A percentile compares a stretch with the other conserved stretches of the same genome.
Conservation (phyloP, 2,113 vertebrate species). For the Nannospalax galili region DNA sequence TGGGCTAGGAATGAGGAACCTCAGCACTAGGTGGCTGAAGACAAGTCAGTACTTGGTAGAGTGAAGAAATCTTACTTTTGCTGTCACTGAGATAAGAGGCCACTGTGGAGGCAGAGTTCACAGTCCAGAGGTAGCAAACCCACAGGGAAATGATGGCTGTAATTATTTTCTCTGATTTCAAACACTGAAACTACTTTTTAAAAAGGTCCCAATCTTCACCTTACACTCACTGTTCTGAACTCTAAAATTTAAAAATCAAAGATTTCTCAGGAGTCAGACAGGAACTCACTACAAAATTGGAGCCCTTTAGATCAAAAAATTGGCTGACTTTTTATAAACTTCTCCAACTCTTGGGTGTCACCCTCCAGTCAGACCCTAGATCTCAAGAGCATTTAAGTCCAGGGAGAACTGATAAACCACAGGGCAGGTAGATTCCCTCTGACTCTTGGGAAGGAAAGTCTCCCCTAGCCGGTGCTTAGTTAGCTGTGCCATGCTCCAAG, state of each 20-base stretch:
- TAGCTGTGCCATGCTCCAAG: not conserved
- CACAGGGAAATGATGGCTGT: not conserved
- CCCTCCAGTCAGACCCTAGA: not conserved
- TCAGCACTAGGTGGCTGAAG: not conserved
- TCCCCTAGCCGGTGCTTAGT: not conserved
- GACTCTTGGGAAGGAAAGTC: not conserved
- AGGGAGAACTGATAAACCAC: not conserved
- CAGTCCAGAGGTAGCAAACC: not conserved
- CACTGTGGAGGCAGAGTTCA: not conserved
- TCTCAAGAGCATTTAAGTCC: not conserved
- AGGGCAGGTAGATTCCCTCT: not conserved
- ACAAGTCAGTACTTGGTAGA: not conserved
- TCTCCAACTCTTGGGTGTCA: not conserved
- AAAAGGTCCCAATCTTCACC: not conserved
- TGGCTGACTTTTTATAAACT: not conserved
- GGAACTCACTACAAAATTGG: not conserved
- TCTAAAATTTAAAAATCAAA: not conserved
- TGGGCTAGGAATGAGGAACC: not conserved
- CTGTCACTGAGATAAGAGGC: not conserved
- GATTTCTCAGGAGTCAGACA: not conserved
- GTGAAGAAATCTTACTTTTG: not conserved
- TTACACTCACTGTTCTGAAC: not conserved
- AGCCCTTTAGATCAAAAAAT: not conserved
- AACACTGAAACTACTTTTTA: not conserved
- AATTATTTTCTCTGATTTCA: not conserved